A percentile compares a stretch with the other conserved stretches of the same genome.
Evolutionary conservation across 30 jellyfish, hydroid and myxozoan species (phyloP).

Genomic region (Turritopsis dohrnii): DNA sequence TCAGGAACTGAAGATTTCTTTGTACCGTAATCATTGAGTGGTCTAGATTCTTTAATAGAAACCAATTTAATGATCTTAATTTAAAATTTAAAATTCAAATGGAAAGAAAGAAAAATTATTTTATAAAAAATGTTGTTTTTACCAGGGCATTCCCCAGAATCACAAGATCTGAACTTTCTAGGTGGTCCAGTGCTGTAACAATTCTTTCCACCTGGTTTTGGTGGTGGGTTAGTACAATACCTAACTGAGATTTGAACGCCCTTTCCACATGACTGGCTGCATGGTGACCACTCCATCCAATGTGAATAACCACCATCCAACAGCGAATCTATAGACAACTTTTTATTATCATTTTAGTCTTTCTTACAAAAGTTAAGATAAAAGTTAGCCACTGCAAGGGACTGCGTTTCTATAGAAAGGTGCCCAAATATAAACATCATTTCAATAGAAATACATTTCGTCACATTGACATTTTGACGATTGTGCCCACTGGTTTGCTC

Average conservation of each 20-base stretch:
- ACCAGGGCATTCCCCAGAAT: slow-evolving; percentile 15
- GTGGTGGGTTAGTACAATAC: slow-evolving; percentile 25
- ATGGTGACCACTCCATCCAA: slow-evolving; percentile 36
- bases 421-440: no score
- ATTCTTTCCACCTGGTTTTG: slow-evolving; percentile 17
- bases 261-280: slow-evolving; percentile 30
- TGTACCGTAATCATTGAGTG: slow-evolving; percentile 23
- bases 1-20: slow-evolving; percentile 35
- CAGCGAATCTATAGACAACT: background rate
- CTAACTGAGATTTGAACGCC: slow-evolving; percentile 19
- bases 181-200: slow-evolving; percentile 21
- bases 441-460: no score
- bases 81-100: no score
- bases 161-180: slow-evolving; percentile 9
- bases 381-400: no score
- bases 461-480: no score
- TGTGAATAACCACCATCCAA: slow-evolving; percentile 29
- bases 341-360: no score
- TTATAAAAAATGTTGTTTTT: background rate
- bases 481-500: no score
- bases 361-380: no score
- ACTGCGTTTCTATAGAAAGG: no score
- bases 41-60: background rate
- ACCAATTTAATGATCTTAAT: background rate
- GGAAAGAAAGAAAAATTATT: background rate